Evolutionary conservation across 2,888 invertebrate species (phyloP).

Genomic region (Cryptocephalus moraei): DNA sequence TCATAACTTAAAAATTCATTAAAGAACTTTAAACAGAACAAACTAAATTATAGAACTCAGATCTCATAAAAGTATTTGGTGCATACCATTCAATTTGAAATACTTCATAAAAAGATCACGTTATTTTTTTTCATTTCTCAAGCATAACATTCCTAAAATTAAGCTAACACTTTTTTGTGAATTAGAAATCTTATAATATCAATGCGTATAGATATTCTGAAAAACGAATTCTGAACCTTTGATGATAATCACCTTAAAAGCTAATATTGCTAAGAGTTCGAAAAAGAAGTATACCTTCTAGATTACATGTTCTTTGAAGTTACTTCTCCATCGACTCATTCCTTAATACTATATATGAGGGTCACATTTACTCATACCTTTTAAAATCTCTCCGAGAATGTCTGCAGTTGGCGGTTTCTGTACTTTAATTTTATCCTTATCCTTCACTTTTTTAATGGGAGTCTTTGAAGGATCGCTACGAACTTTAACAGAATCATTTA

Average conservation of each 20-base stretch:
- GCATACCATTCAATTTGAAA: too few species aligned
- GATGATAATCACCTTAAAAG: not conserved
- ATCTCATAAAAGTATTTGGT: too few species aligned
- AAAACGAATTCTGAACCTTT: conserved; percentile 2
- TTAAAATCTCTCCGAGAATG: conserved; percentile 35
- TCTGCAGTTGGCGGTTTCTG: conserved; percentile 30
- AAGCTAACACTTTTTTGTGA: too few species aligned
- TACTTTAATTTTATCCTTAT: conserved; percentile 27
- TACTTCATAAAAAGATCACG: too few species aligned
- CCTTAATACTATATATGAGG: conserved; percentile 29
- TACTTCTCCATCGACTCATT: conserved; percentile 17
- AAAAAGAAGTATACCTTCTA: conserved; percentile 10
- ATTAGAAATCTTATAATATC: too few species aligned
- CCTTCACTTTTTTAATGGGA: conserved; percentile 20
- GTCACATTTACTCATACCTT: conserved; percentile 35
- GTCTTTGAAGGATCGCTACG: conserved; percentile 9
- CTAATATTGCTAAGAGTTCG: conserved; percentile 7
- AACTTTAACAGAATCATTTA: conserved; percentile 4
- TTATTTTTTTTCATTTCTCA: not conserved
- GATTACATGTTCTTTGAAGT: conserved; percentile 1
- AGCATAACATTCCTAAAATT: not conserved
- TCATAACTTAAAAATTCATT: too few species aligned
- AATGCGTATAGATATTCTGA: too few species aligned
- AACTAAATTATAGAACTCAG: too few species aligned
- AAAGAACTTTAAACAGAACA: too few species aligned